Base-by-base conservation (phyloP, 2,888 invertebrate genomes). In the Pteria penguin region DNA sequence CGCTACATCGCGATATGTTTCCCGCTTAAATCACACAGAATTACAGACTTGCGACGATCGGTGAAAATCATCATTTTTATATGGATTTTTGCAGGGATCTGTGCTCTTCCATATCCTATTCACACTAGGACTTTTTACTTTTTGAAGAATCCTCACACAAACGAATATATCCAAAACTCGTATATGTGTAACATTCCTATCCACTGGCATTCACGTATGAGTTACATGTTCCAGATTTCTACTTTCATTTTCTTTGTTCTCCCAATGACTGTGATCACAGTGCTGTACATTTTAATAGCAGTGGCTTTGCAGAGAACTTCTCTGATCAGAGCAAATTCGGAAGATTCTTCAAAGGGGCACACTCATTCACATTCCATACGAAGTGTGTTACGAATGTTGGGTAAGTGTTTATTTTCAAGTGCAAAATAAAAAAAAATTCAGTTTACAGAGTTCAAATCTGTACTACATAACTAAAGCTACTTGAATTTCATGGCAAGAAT, bases 1-100 rank as follows among this genome's bases (percentile, higher is more conserved):
- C 94, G 97, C 60, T 93, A 97, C 93, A 93, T 97, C 80, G 97
- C 97, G 32, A 97, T 97, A 88, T 97, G 97, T 90, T 96, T 97
- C 91, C 97, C 97, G 0, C 93, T 97, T 55, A 95, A 95, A 89
- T 94, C 96, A 76, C 96, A 96, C 92, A 95, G 95, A 58, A 96
- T 97, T 94, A 96, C 96, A 0, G 96, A 96, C 1, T 94, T 97
- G 36, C 94, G 95, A 67, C 93, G 97, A 27, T 96, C 97, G 1
- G 92, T 96, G 29, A 94, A 95, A 78, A 96, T 97, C 80, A 96
- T 97, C 55, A 96, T 97, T 80, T 96, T 97, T 55, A 93, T 96
- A 4, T 97, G 97, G 97, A 89, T 95, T 1, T 89, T 96, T 11
- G 95, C 96, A 0, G 93, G 96, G 54, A 75, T 96, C n/a, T 94